Evolutionary conservation across 2,113 vertebrate species (phyloP), one percentile per base, ranked within the genome.

Genomic region (Galbula dea): DNA sequence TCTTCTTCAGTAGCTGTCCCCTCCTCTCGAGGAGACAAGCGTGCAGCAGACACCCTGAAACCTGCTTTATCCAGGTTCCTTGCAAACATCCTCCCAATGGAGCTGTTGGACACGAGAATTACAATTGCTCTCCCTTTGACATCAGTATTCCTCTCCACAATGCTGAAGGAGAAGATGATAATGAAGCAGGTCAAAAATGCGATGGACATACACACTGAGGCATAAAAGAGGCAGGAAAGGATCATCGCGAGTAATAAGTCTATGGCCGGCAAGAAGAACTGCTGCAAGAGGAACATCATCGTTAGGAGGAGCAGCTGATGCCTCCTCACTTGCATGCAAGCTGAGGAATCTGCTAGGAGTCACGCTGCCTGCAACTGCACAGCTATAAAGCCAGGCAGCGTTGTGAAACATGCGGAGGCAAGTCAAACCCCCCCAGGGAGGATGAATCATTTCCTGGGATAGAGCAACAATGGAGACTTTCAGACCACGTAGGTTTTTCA

Each of bases 191-290:
- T 30, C 62, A 95, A 61, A 20, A 92, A 62, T 1, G 36, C 32
- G 3, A 94, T 22, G 66, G 62, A 92, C 45, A 96, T 13, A 27
- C 90, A 97, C 16, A 68, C 12, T 2, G 92, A 68, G 39, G 57
- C 59, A 9, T 96, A 98, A 5, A 98, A 27, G 29, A 94, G 8
- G 37, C 84, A 95, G 63, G 92, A 96, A 30, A 97, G n/a, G 52
- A 58, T 82, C 18, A 74, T 81, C 1, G 97, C 97, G 0, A 98
- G 65, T 6, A 86, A 6, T 20, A 98, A 34, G 91, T 98, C 97
- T 48, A 69, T 46, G 65, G 61, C 82, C 46, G 94, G 32, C 36
- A 95, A 80, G 73, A 95, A 81, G 51, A 95, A 68, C 14, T 65
- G 19, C 54, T 90, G 86, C 39, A 96, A 7, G 48, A 80, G 18